Evolutionary conservation across 1,140 invertebrate genomes (phyloP).

Genomic region (Pectinophora gossypiella): DNA sequence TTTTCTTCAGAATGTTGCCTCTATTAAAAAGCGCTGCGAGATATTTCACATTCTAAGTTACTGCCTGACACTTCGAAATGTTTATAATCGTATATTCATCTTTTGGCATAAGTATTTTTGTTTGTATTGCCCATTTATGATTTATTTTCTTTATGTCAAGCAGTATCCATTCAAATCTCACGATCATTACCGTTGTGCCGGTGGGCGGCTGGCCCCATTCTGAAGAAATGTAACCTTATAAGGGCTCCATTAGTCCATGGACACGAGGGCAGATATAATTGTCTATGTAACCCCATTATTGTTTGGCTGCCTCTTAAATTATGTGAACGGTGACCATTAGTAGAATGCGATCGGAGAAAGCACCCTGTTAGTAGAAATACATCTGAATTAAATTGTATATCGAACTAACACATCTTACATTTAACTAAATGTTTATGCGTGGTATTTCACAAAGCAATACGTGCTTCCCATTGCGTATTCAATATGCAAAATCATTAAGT

Average conservation of each 20-base stretch:
- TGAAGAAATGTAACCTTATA: slow-evolving; percentile 26
- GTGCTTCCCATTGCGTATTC: slow-evolving; percentile 12
- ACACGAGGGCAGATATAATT: slow-evolving; percentile 21
- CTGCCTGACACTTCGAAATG: not conserved
- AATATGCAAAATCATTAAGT: slow-evolving; percentile 11
- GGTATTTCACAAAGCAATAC: too few relatives aligned
- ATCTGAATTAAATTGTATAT: not conserved
- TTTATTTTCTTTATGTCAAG: slow-evolving; percentile 23
- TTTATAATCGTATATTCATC: not conserved
- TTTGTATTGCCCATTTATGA: slow-evolving; percentile 1
- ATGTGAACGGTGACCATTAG: slow-evolving; percentile 4
- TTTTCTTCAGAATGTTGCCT: not conserved
- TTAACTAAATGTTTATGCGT: not conserved
- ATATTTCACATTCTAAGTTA: slow-evolving; percentile 11
- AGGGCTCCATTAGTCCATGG: slow-evolving; percentile 31
- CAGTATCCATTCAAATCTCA: slow-evolving; percentile 27
- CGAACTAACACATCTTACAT: not conserved
- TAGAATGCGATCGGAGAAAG: not conserved
- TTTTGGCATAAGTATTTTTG: not conserved
- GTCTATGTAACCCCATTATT: slow-evolving; percentile 9
- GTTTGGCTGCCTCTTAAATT: not conserved
- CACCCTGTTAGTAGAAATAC: slow-evolving; percentile 1
- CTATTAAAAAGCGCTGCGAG: not conserved
- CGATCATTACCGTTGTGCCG: slow-evolving; percentile 28
- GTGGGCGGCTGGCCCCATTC: slow-evolving; percentile 31